A percentile compares a stretch with the other conserved stretches of the same genome.
phyloP scores from a whole-genome alignment of 2,113 vertebrate species.

The Plecturocebus donacophilus region DNA sequence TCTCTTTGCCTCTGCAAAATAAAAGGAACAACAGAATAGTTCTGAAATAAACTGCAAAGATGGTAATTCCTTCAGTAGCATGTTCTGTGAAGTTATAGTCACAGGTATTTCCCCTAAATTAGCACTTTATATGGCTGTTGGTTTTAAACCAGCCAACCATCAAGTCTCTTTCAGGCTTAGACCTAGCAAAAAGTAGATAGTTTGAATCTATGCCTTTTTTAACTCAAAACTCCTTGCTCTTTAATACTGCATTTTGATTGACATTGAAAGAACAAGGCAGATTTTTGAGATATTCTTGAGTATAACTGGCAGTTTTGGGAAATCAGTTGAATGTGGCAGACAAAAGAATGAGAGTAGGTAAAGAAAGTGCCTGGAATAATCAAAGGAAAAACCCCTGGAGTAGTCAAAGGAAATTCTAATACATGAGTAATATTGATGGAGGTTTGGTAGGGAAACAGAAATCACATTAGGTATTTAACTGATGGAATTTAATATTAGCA shows the following conservation, averaged over 20 bases:
- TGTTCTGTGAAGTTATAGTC: background rate
- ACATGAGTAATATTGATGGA: background rate
- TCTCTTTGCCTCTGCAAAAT: background rate
- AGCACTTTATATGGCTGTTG: background rate
- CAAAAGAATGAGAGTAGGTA: background rate
- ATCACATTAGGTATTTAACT: background rate
- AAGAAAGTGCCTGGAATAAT: background rate
- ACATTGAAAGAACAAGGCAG: background rate
- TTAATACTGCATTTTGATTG: background rate
- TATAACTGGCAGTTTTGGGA: background rate
- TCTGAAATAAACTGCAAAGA: background rate
- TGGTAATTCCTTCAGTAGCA: background rate
- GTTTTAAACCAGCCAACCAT: background rate
- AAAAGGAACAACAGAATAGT: background rate
- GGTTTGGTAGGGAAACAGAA: background rate
- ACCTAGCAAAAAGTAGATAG: background rate
- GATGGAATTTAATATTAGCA: background rate
- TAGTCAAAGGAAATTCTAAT: background rate
- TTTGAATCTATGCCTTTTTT: background rate
- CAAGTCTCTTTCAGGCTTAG: background rate
- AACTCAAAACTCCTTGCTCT: background rate
- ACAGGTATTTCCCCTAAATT: background rate
- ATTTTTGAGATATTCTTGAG: background rate
- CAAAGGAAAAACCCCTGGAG: background rate
- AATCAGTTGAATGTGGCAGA: background rate